phyloP scores from a whole-genome alignment of 2,113 vertebrate species.

The Thalassarche chlororhynchos region DNA sequence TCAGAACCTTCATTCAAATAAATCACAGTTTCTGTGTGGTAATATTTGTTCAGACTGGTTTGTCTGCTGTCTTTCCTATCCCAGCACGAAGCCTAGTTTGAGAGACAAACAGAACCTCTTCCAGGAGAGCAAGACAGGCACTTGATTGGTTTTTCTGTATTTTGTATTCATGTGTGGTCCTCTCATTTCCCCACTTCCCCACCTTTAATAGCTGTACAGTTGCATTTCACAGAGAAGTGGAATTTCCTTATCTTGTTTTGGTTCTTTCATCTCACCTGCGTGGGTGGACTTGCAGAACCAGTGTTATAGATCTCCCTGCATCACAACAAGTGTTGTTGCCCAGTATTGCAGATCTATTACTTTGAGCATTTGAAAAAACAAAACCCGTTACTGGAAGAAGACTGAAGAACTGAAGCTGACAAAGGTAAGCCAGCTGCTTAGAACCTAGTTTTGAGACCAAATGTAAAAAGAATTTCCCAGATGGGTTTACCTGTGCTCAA shows the following conservation, averaged over 20 bases:
- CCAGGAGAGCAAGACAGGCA: not conserved
- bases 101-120: not conserved
- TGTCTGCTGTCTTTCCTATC: not conserved
- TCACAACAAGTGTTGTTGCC: not conserved
- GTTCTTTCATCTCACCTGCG: not conserved
- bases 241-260: conserved; percentile 39
- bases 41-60: not conserved
- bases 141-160: not conserved
- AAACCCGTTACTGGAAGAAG: not conserved
- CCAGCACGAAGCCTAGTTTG: not conserved
- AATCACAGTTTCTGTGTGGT: not conserved
- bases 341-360: not conserved
- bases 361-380: not conserved
- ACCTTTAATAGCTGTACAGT: not conserved
- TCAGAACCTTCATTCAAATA: not conserved
- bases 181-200: not conserved
- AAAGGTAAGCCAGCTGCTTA: conserved; percentile 29
- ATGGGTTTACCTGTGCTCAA: not conserved
- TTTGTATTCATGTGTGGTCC: not conserved
- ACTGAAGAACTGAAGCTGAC: not conserved
- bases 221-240: conserved; percentile 16
- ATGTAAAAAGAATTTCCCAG: not conserved
- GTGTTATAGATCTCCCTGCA: not conserved
- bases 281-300: conserved; percentile 40
- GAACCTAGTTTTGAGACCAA: not conserved